Evolutionary conservation across 2,797 vertebrate genomes (phyloP).

Genomic region (Sylvia borin): DNA sequence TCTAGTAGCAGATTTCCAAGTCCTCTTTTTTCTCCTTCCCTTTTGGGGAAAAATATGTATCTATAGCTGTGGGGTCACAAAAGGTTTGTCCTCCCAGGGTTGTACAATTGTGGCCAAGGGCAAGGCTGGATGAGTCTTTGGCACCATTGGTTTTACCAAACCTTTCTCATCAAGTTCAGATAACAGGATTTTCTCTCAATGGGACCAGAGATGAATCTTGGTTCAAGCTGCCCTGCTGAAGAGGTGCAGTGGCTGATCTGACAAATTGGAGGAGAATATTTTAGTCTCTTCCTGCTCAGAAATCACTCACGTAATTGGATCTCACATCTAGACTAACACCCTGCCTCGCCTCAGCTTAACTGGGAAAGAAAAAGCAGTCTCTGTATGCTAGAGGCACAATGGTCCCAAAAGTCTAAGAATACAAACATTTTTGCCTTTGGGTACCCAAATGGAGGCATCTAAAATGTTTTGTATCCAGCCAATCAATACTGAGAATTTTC

Average conservation of each 20-base stretch:
- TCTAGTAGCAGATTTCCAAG: not conserved
- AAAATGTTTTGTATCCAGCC: not conserved
- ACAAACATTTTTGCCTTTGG: not conserved
- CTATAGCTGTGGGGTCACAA: not conserved
- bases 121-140: not conserved
- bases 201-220: not conserved
- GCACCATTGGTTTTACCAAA: not conserved
- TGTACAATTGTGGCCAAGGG: not conserved
- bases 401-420: not conserved
- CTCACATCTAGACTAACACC: constrained; percentile 16
- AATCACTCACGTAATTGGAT: not conserved
- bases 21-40: not conserved
- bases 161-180: not conserved
- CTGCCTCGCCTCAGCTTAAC: not conserved
- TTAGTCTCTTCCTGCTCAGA: not conserved
- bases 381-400: not conserved
- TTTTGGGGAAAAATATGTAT: not conserved
- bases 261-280: not conserved
- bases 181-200: not conserved
- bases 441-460: not conserved
- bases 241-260: not conserved
- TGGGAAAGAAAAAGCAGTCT: not conserved
- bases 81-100: not conserved
- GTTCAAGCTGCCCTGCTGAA: not conserved
- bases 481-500: not conserved